Conservation (phyloP, 2,113 vertebrate genomes). For the Sakesphorus luctuosus region DNA sequence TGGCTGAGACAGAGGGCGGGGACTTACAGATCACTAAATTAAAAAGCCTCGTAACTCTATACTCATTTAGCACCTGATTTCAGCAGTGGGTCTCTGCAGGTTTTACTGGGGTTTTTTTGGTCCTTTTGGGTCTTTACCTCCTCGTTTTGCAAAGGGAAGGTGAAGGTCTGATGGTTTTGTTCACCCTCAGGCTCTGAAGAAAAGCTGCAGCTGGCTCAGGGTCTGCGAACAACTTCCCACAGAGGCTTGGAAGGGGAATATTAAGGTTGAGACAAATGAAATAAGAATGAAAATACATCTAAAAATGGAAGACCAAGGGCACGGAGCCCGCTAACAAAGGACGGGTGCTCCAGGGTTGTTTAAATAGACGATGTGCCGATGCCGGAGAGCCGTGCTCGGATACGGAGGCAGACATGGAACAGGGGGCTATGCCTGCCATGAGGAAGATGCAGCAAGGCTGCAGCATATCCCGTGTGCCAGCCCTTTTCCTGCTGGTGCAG, state of each 20-base stretch:
- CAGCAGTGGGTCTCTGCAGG: accelerated
- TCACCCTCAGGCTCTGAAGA: neutral
- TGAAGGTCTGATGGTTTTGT: neutral
- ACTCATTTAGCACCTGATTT: neutral
- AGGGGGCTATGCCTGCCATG: neutral
- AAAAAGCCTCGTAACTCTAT: neutral
- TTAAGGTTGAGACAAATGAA: accelerated
- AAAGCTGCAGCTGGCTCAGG: neutral
- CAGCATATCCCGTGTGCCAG: accelerated
- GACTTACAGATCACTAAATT: neutral
- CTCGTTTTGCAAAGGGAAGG: neutral
- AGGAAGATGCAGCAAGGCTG: neutral
- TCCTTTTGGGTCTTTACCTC: accelerated
- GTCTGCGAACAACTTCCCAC: neutral
- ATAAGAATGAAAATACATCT: neutral
- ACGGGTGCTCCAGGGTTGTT: neutral
- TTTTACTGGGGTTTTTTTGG: neutral
- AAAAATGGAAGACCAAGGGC: neutral
- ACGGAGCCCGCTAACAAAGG: neutral
- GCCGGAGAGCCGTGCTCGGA: accelerated
- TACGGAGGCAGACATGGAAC: accelerated
- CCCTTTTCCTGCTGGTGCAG: neutral
- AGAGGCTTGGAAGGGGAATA: neutral
- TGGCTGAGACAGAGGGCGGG: neutral
- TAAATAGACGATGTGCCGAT: accelerated